A percentile compares a stretch with the other conserved stretches of the same genome.
Conservation (phyloP, 2,888 invertebrate genomes). For the Aethes cnicana region DNA sequence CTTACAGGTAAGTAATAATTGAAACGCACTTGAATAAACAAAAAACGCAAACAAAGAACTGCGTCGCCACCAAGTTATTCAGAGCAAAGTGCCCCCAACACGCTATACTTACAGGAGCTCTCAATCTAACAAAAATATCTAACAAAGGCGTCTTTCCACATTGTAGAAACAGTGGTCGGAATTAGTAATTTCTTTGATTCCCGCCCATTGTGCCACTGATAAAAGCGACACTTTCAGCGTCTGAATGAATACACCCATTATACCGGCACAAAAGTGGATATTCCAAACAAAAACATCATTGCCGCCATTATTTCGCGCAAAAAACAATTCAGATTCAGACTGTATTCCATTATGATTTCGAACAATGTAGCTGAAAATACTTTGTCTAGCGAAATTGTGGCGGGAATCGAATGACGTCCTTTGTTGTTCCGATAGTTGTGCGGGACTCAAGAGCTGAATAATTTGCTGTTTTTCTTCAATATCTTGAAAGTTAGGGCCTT, state of each 20-base stretch:
- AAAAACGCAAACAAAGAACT: conserved; percentile 6
- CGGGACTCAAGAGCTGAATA: background rate
- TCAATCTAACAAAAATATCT: conserved; percentile 40
- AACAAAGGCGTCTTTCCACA: conserved; percentile 57
- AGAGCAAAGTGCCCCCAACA: conserved; percentile 4
- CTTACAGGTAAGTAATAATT: no score
- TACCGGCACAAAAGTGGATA: conserved; percentile 75
- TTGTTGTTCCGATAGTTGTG: conserved; percentile 27
- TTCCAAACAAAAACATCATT: conserved; percentile 75
- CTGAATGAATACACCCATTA: conserved; percentile 80
- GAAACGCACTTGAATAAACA: no score
- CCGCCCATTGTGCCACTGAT: conserved; percentile 73
- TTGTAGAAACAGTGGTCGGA: conserved; percentile 70
- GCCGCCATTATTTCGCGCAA: conserved; percentile 62
- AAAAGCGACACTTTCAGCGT: conserved; percentile 78
- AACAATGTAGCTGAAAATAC: conserved; percentile 56
- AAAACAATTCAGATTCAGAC: conserved; percentile 63
- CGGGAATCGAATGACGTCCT: conserved; percentile 52
- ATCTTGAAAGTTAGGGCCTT: no score
- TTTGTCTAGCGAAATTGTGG: conserved; percentile 27
- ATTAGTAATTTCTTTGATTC: conserved; percentile 80
- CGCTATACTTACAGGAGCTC: conserved; percentile 3
- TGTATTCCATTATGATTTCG: conserved; percentile 64
- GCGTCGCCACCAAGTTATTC: background rate
- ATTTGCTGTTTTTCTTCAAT: background rate